Conservation (phyloP, 2,797 vertebrate genomes). For the Craterocephalus amniculus region DNA sequence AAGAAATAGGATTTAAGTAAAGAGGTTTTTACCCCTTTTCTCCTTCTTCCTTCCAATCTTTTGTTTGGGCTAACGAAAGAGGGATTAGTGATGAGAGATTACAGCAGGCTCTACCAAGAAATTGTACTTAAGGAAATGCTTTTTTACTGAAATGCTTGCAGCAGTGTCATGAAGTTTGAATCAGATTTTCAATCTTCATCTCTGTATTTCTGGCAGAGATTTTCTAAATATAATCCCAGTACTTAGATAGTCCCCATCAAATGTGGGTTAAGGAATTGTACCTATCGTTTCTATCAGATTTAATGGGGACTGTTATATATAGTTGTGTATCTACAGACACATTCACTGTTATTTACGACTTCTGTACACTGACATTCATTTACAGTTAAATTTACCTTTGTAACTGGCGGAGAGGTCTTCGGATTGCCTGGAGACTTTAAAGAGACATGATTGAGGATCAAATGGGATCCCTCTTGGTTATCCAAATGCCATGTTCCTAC, state of each 20-base stretch:
- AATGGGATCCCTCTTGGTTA: conserved; percentile 60
- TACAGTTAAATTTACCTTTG: background rate
- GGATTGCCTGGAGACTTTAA: background rate
- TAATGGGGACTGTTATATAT: background rate
- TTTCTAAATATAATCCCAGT: conserved; percentile 40
- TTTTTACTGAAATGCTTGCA: conserved; percentile 62
- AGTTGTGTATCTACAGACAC: background rate
- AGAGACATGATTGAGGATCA: conserved; percentile 48
- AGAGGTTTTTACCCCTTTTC: conserved; percentile 77
- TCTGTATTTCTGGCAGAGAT: conserved; percentile 16
- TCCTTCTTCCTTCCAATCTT: conserved; percentile 72
- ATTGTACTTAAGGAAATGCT: conserved; percentile 78
- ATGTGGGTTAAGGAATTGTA: conserved; percentile 1
- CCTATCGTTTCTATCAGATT: background rate
- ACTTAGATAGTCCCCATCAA: conserved; percentile 12
- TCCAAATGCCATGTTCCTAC: conserved; percentile 74
- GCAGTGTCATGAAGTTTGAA: conserved; percentile 37
- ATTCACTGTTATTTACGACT: background rate
- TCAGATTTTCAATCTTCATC: conserved; percentile 20
- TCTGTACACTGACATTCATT: background rate
- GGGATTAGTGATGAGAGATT: conserved; percentile 82
- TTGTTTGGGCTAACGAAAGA: conserved; percentile 78
- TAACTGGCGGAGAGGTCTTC: conserved; percentile 9
- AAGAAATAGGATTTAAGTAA: conserved; percentile 86
- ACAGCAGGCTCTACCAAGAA: conserved; percentile 74